Evolutionary conservation across 2,888 invertebrate genomes (phyloP).

Genomic region (Spilosoma lubricipeda): DNA sequence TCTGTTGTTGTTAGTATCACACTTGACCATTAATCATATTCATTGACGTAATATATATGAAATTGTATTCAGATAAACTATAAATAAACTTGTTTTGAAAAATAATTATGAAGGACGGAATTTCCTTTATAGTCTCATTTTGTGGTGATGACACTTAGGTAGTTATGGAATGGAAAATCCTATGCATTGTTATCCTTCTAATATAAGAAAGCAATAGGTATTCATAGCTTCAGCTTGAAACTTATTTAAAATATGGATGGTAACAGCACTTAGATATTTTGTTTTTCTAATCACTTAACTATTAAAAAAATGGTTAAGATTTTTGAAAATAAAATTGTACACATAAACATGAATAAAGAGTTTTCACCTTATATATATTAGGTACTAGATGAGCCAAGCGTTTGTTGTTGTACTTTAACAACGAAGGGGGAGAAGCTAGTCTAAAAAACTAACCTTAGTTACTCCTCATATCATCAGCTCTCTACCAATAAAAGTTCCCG

Average conservation of each 20-base stretch:
- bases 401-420: no score
- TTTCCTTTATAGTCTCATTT: not conserved
- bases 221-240: not conserved
- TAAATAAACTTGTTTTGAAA: not conserved
- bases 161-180: conserved; percentile 11
- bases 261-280: no score
- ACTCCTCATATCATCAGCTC: no score
- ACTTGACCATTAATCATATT: not conserved
- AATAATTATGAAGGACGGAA: not conserved
- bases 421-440: no score
- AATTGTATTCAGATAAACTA: not conserved
- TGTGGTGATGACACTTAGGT: conserved; percentile 13
- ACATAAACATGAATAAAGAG: no score
- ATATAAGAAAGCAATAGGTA: not conserved
- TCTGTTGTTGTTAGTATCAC: not conserved
- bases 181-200: conserved; percentile 1
- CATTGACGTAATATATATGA: not conserved
- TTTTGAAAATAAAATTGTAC: no score
- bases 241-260: not conserved
- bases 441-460: no score
- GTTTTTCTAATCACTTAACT: no score
- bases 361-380: no score
- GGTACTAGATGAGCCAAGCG: no score
- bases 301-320: no score
- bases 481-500: no score